Conservation (phyloP, 1,140 invertebrate species). For the Zaprionus gabonicus region DNA sequence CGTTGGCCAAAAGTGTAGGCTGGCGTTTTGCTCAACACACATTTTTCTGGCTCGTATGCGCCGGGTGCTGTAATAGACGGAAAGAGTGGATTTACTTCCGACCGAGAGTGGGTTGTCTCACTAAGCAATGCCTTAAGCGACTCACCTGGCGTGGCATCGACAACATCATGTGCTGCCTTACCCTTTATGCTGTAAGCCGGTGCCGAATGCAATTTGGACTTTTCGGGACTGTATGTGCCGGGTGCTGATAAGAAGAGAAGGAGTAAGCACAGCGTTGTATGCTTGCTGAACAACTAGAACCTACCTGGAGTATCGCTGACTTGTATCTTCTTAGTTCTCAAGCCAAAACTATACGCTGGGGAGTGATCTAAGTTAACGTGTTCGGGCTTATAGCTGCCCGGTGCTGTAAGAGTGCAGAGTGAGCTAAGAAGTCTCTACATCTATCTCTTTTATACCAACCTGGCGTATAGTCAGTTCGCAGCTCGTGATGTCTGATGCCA, state of each 20-base stretch:
- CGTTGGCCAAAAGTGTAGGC: constrained; percentile 87
- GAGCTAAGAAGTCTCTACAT: constrained; percentile 47
- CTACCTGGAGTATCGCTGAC: constrained; percentile 79
- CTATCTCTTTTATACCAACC: constrained; percentile 58
- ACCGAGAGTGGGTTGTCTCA: no score
- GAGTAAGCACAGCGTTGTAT: background rate
- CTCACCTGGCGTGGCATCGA: constrained; percentile 86
- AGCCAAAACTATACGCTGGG: constrained; percentile 87
- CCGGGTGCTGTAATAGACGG: constrained; percentile 87
- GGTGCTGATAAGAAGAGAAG: constrained; percentile 75
- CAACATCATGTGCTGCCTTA: constrained; percentile 87
- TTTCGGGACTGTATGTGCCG: constrained; percentile 86
- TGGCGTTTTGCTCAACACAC: constrained; percentile 86
- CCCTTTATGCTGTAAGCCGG: constrained; percentile 87
- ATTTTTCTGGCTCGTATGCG: constrained; percentile 92
- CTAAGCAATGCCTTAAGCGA: constrained; percentile 56
- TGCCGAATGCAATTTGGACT: constrained; percentile 77
- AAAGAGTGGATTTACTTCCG: background rate
- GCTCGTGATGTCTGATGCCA: constrained; percentile 87
- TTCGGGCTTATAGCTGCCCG: constrained; percentile 88
- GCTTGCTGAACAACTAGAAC: background rate
- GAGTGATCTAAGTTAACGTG: constrained; percentile 86
- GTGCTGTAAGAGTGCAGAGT: constrained; percentile 85
- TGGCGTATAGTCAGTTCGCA: constrained; percentile 90
- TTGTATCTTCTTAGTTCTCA: constrained; percentile 85